Evolutionary conservation across 2,113 vertebrate species (phyloP).

Genomic region (Sterrhoptilus dennistouni): DNA sequence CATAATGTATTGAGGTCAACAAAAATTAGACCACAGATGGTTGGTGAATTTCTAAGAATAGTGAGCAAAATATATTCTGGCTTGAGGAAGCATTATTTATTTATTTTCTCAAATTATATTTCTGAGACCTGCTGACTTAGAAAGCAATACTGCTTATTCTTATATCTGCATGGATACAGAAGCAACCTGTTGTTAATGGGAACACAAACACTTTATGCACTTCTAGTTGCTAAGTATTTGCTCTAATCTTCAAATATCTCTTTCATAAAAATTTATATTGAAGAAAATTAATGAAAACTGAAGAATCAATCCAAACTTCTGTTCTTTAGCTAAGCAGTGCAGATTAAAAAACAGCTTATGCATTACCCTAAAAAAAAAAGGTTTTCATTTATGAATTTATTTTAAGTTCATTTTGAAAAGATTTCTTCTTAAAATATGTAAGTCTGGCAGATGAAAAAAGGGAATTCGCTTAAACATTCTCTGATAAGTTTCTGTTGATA

Average conservation of each 20-base stretch:
- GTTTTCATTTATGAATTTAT: background rate
- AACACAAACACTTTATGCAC: background rate
- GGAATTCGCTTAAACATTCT: background rate
- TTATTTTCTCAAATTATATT: background rate
- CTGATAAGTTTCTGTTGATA: background rate
- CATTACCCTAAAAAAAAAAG: background rate
- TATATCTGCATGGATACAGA: background rate
- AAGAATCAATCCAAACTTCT: background rate
- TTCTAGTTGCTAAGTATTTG: background rate
- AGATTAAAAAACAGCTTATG: background rate
- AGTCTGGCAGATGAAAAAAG: background rate
- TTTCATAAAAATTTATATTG: background rate
- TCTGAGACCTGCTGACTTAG: background rate
- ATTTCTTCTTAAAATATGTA: background rate
- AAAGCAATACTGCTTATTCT: background rate
- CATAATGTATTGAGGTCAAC: slow-evolving; percentile 26
- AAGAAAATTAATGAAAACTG: background rate
- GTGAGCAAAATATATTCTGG: background rate
- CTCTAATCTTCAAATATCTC: background rate
- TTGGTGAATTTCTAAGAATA: background rate
- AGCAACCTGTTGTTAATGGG: background rate
- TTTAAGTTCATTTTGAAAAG: background rate
- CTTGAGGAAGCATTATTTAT: background rate
- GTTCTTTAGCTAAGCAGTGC: background rate
- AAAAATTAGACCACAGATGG: background rate